Evolutionary conservation across 2,113 vertebrate species (phyloP), one percentile per base, ranked within the genome.

Genomic region (Tympanuchus pallidicinctus): DNA sequence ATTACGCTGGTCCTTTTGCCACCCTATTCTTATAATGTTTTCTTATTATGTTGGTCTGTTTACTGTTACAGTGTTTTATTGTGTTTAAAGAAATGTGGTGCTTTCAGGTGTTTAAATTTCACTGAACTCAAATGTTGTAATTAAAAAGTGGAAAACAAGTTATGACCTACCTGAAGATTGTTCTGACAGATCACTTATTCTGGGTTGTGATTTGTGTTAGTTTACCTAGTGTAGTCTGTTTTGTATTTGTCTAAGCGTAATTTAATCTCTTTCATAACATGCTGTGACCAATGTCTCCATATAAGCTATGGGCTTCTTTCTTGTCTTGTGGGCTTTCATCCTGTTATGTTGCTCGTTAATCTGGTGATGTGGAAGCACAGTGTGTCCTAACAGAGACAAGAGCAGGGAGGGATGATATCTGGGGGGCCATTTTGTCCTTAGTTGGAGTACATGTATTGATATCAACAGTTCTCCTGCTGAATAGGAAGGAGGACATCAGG

Each of bases 331-430:
- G 36, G 21, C 15, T n/a, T 12, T 28, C 7, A 4, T 30, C 34
- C 38, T 1, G 0, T 45, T 13, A 9, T 0, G 8, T 8, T 43
- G 3, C 30, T 75, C 30, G 54, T 17, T 32, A 0, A 0, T 34
- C 36, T 38, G 19, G 17, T 27, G 43, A 34, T 42, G n/a, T 32
- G 61, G 22, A 59, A 13, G 36, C 24, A 13, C 0, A 0, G 28
- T 14, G 34, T 77, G 32, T 28, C 27, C 17, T 8, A 54, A 60
- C 8, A 12, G 4, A 16, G 40, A 8, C 11, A 27, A 15, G 56
- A 16, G 13, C 21, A 12, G 13, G 27, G 13, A 65, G 48, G 32
- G 13, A 15, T 7, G 17, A 20, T 45, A 13, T 61, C 86, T 17
- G 52, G 61, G 54, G 43, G 22, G 36, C 3, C 4, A 8, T 28